Percentiles rank a stretch among this genome's conserved stretches.
These are phyloP conservation scores for Lonchura striata DNA, from an alignment of 2,113 vertebrate species.

Conservation along the genomic window DNA sequence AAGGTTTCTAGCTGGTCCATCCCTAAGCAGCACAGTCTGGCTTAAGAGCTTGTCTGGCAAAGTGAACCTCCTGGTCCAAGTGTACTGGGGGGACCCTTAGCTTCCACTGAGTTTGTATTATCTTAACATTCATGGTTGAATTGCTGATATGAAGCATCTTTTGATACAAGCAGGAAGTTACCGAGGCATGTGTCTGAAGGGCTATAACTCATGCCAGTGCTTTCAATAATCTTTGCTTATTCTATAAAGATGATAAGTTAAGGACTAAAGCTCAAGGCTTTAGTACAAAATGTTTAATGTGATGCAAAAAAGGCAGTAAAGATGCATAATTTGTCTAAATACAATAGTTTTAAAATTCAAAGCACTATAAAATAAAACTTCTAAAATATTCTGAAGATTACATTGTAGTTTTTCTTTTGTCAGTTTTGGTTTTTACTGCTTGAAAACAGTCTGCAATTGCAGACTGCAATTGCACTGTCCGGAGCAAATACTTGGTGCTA, in stretches of 20 bases:
- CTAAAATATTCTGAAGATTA: background rate
- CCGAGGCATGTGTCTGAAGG: background rate
- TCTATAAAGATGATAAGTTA: background rate
- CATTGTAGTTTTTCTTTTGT: background rate
- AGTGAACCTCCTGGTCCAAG: background rate
- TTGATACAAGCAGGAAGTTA: background rate
- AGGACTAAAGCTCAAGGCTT: background rate
- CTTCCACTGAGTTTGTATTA: background rate
- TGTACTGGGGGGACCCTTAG: background rate
- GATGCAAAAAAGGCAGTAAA: background rate
- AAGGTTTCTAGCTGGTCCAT: background rate
- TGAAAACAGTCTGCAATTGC: background rate
- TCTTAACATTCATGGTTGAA: background rate
- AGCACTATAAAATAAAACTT: background rate
- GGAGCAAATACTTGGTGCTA: background rate
- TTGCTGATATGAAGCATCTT: background rate
- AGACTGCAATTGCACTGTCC: background rate
- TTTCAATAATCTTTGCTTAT: background rate
- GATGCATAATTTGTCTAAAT: background rate
- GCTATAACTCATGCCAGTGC: fast-evolving
- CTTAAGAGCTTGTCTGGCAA: background rate
- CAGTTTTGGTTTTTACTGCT: background rate
- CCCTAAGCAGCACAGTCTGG: background rate
- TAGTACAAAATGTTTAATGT: background rate
- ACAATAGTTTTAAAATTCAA: background rate